Evolutionary conservation across 2,797 vertebrate genomes (phyloP), one percentile per base, ranked within the genome.

Genomic region (Poecilia picta): DNA sequence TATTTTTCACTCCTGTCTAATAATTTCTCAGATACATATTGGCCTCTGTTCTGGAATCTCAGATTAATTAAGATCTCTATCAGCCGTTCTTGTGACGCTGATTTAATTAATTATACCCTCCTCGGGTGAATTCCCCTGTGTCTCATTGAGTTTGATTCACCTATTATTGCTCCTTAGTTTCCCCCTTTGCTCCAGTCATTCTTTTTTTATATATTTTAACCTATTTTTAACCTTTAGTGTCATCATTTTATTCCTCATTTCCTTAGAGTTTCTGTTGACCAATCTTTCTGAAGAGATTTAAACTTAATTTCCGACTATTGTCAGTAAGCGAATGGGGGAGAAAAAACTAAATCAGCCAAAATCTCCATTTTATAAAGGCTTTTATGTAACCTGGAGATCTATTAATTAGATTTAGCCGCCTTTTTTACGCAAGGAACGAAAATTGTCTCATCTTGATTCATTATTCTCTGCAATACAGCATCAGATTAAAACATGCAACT

Each of bases 61-160:
- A n/a, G 23, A 5, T 71, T 88, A 83, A 85, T 77, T 82, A 59
- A 75, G 87, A 91, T 85, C 46, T 70, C 51, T 53, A 85, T 84
- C 81, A 75, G 75, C 20, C 0, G 73, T 51, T 79, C 36, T 45
- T 51, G 78, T 66, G 41, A 41, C 68, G 31, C 79, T 78, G 87
- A 89, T 85, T 85, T 62, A 78, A 87, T 80, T 82, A 81, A 84
- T 87, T 59, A 78, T n/a, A 4, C 70, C 74, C 77, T 77, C 31
- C 51, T 46, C 0, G 0, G 76, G 64, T 36, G 62, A 73, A 72
- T 41, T 28, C 74, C 51, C 6, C 12, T 8, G 8, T 12, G 1
- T 73, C 49, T 68, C 57, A 28, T 47, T 59, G 55, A 72, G n/a
- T 83, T 78, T 47, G 8, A 57, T 39, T 75, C 55, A 0, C 5